A percentile compares a stretch with the other conserved stretches of the same genome.
phyloP scores from a whole-genome alignment of 1,140 invertebrate genomes.

The Proctacanthus coquilletti region DNA sequence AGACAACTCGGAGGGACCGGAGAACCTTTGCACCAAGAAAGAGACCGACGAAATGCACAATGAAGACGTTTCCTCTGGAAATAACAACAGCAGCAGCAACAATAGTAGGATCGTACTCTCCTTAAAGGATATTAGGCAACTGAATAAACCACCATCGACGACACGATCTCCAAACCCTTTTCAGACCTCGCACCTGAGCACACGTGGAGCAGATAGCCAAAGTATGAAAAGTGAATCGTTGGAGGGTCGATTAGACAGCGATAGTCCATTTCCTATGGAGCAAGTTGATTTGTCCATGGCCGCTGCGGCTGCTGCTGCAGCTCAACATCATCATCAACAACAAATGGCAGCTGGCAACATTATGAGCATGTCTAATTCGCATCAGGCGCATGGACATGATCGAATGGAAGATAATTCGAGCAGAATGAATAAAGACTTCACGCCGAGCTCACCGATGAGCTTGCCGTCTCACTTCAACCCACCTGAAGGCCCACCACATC shows the following conservation, averaged over 20 bases:
- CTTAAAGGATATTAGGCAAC: conserved; percentile 25
- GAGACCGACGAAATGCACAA: conserved; percentile 9
- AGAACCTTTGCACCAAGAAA: conserved; percentile 35
- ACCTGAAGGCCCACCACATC: conserved; percentile 26
- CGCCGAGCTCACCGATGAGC: conserved; percentile 25
- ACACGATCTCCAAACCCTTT: conserved; percentile 14
- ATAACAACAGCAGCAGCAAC: conserved; percentile 26
- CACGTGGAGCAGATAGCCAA: conserved; percentile 17
- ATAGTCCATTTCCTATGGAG: conserved; percentile 28
- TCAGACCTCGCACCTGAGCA: conserved; percentile 10
- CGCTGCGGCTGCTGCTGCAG: conserved; percentile 23
- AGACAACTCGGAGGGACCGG: conserved; percentile 10
- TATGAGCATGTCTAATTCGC: conserved; percentile 29
- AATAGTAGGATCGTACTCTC: conserved; percentile 28
- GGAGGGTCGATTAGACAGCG: conserved; percentile 9
- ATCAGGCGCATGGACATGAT: conserved; percentile 37
- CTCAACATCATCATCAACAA: conserved; percentile 14
- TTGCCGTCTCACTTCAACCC: conserved; percentile 25
- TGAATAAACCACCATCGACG: conserved; percentile 19
- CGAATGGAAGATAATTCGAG: conserved; percentile 31
- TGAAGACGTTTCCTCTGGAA: conserved; percentile 8
- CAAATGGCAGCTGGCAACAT: conserved; percentile 15
- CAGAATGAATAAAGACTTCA: conserved; percentile 31
- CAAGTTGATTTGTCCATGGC: conserved; percentile 29
- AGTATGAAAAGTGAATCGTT: conserved; percentile 4